These are phyloP conservation scores for Spialia ferax DNA, from an alignment of 2,888 invertebrate genomes.

Conservation along the genomic window DNA sequence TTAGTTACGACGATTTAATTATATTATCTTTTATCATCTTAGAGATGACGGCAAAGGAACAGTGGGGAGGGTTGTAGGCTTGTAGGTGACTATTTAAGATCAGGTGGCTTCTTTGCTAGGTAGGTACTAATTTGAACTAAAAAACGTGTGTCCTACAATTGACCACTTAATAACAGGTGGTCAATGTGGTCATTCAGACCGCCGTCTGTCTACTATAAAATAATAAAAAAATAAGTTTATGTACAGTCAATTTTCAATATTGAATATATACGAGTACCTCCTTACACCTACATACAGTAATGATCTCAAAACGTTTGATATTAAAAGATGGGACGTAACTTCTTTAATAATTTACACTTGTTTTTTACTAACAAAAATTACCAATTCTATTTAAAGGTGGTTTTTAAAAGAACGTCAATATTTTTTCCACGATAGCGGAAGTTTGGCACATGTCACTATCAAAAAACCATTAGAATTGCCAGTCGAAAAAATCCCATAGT, in stretches of 20 bases:
- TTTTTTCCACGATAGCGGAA: constrained; percentile 58
- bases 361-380: constrained; percentile 10
- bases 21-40: too few species aligned
- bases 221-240: background rate
- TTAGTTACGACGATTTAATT: too few species aligned
- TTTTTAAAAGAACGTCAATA: constrained; percentile 23
- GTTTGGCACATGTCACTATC: constrained; percentile 74
- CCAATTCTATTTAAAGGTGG: background rate
- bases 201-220: too few species aligned
- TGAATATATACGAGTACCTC: too few species aligned
- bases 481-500: constrained; percentile 59
- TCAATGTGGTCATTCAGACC: too few species aligned
- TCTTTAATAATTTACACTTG: background rate
- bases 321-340: background rate
- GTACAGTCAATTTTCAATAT: background rate
- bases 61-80: too few species aligned
- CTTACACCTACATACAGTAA: too few species aligned
- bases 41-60: too few species aligned
- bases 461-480: constrained; percentile 63
- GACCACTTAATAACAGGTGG: background rate
- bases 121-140: background rate
- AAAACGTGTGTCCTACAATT: background rate
- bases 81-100: background rate
- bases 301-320: background rate
- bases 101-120: background rate